Conservation (phyloP, 1,140 invertebrate genomes). For the Dendrolimus kikuchii region DNA sequence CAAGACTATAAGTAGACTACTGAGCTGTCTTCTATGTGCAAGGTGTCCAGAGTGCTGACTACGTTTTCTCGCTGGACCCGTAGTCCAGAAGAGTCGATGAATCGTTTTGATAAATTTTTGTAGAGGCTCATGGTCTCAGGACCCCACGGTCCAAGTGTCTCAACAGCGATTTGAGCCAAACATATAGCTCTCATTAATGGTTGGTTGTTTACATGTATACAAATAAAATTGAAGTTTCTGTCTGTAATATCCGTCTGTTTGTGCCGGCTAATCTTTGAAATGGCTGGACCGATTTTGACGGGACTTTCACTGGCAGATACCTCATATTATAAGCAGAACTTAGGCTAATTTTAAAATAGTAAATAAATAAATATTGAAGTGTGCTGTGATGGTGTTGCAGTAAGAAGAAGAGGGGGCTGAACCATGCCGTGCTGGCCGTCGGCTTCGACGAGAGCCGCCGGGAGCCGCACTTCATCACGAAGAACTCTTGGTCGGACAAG, state of each 20-base stretch:
- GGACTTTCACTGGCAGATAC: too few relatives aligned
- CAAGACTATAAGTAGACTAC: too few relatives aligned
- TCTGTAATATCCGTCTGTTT: too few relatives aligned
- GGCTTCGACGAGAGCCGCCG: slow-evolving; percentile 34
- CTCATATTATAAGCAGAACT: too few relatives aligned
- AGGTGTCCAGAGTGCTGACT: too few relatives aligned
- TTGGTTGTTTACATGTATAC: background rate
- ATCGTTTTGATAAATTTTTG: too few relatives aligned
- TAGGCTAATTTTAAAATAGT: too few relatives aligned
- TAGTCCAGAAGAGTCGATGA: too few relatives aligned
- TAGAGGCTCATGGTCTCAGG: background rate
- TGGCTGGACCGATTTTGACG: too few relatives aligned
- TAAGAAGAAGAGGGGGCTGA: slow-evolving; percentile 22
- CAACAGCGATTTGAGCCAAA: background rate
- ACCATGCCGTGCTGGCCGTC: slow-evolving; percentile 50
- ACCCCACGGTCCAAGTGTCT: background rate
- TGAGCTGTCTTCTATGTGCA: too few relatives aligned
- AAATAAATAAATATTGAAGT: background rate
- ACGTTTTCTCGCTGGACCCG: background rate
- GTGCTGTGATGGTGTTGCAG: slow-evolving; percentile 13
- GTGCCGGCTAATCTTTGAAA: too few relatives aligned
- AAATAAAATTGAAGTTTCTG: too few relatives aligned
- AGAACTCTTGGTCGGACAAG: slow-evolving; percentile 48
- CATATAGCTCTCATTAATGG: background rate
- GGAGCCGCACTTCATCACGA: slow-evolving; percentile 41